Base-by-base conservation (phyloP, 2,113 vertebrate species). In the Mellivora capensis region DNA sequence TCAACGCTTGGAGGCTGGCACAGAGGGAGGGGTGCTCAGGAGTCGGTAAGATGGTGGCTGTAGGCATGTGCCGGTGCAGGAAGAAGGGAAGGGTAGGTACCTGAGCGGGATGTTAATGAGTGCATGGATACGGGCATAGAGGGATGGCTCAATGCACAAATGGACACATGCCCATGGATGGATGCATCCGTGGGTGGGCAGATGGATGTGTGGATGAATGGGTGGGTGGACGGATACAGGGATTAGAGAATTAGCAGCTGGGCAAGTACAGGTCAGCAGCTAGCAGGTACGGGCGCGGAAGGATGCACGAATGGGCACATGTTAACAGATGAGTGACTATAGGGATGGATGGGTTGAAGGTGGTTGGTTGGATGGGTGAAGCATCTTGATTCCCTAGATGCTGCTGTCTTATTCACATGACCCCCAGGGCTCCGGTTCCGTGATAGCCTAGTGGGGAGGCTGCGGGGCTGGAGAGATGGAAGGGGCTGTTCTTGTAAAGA, bases 71-170 rank as follows among this genome's bases (percentile, higher is more conserved):
- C 8, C 54, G 14, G 2, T 49, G 52, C 62, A 12, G 61, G 47
- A 37, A 69, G 71, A 25, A 49, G 0, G 0, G 14, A 0, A 7
- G 10, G 29, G 1, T 2, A 9, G 44, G 9, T 12, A 47, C 4
- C 1, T 0, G 83, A 31, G 64, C 1, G 14, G 3, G 3, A 0
- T 7, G 15, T 7, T 1, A 3, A 3, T 1, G 34, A 29, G 2
- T 2, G 54, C 2, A 0, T 0, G 14, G 91, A n/a, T 9, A 15
- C 39, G 42, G 44, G 39, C 29, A 1, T 2, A 17, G 83, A 25
- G 1, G 80, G 29, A 15, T 4, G 3, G 49, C 0, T 74, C 62
- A 2, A 37, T 8, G 47, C 31, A 42, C 17, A 7, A 7, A 7
- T 2, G 42, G 82, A 39, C 85, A 27, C 13, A 0, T 1, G n/a